phyloP scores from a whole-genome alignment of 64 coral and sea anemone genomes.

The Stichodactyla mertensii region DNA sequence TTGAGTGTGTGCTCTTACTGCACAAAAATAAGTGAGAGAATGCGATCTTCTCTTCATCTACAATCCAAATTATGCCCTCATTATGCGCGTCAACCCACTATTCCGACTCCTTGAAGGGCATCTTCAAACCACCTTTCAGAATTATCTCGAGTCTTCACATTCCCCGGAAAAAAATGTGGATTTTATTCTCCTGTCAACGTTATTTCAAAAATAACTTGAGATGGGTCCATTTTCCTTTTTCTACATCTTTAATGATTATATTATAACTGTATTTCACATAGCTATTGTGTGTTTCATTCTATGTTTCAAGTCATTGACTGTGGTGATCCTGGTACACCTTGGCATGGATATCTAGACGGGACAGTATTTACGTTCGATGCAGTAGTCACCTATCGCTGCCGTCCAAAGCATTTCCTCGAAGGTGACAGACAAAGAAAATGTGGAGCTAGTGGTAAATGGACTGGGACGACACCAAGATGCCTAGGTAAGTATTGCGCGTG shows the following conservation, averaged over 20 bases:
- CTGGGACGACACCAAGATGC: constrained; percentile 64
- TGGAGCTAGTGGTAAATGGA: constrained; percentile 63
- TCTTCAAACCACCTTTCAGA: no score
- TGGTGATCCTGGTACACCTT: constrained; percentile 80
- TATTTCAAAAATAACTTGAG: no score
- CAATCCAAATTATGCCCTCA: no score
- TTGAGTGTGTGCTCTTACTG: neutral
- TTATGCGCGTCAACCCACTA: no score
- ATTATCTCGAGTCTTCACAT: no score
- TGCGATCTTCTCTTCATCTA: no score
- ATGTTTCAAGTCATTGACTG: constrained; percentile 55
- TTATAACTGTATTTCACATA: neutral
- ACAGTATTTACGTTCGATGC: constrained; percentile 43
- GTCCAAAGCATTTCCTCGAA: constrained; percentile 70
- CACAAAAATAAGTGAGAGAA: no score
- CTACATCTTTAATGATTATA: no score
- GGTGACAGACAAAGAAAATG: constrained; percentile 55
- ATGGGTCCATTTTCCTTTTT: no score
- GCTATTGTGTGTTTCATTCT: neutral
- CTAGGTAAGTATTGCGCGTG: constrained; percentile 32
- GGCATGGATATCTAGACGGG: constrained; percentile 63
- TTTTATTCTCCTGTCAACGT: no score
- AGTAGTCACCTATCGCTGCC: constrained; percentile 51
- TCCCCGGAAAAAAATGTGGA: no score
- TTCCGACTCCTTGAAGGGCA: no score